Base-by-base conservation (phyloP, 2,797 vertebrate species). In the Esox lucius region DNA sequence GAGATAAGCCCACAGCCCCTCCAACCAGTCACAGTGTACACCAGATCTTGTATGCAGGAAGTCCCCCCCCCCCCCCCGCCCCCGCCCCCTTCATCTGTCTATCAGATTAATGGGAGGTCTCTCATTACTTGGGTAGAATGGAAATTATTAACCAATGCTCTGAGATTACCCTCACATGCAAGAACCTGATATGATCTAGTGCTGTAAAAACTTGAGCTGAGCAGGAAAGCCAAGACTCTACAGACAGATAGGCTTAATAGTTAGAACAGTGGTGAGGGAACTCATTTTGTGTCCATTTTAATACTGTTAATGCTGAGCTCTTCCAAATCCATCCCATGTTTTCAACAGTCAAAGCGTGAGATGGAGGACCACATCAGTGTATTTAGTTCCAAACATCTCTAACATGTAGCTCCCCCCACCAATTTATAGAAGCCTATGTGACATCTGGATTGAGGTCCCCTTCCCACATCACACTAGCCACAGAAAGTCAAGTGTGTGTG, bases 381-480 rank as follows among this genome's bases (percentile, higher is more conserved):
- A 72, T 28, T 46, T 59, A 67, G 68, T 78, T 67, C 48, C 80
- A 68, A 80, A 84, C 73, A 73, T 76, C 73, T 78, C 68, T 75
- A 31, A 65, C 1, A 31, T 67, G 5, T 35, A 68, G 67, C 42
- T 46, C 35, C 67, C 35, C 28, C n/a, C n/a, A n/a, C n/a, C n/a
- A n/a, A 76, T 81, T 83, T 79, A 81, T 8, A 75, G 64, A 19
- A 39, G 26, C 65, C 53, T 66, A 5, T 48, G 72, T 68, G 65
- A 77, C 80, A 81, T 87, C 85, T 91, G 88, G 85, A 86, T 62
- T 26, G 65, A 75, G 71, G 75, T 81, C 77, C 74, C 22, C 42
- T 81, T 68, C 73, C 90, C 87, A 91, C 88, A 89, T 92, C 90
- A 76, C 48, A 13, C 75, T 75, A 77, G 76, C 74, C 76, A 78